phyloP scores from a whole-genome alignment of 1,140 invertebrate species.

The Drosophila sp. region DNA sequence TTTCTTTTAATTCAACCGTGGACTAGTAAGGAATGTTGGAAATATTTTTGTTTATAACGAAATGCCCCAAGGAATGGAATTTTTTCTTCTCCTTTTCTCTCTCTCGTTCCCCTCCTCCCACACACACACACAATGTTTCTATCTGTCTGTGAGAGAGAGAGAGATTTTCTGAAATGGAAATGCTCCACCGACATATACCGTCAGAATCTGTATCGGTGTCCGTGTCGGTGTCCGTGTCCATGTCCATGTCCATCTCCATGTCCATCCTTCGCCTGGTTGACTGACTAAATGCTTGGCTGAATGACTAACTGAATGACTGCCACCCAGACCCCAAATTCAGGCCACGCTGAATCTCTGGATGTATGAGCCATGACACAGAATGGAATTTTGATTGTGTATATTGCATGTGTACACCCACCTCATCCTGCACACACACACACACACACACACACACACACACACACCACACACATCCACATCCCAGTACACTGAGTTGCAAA shows the following conservation, averaged over 20 bases:
- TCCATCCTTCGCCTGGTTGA: conserved; percentile 40
- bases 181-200: conserved; percentile 18
- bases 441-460: conserved; percentile 4
- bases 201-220: not conserved
- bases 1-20: conserved; percentile 23
- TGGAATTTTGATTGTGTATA: conserved; percentile 65
- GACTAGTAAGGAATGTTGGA: conserved; percentile 44
- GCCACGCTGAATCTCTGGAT: conserved; percentile 24
- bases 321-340: conserved; percentile 4
- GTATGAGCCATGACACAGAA: conserved; percentile 54
- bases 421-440: conserved; percentile 19
- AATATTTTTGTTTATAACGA: conserved; percentile 55
- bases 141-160: conserved; percentile 21
- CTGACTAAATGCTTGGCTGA: conserved; percentile 61
- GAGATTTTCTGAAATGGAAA: conserved; percentile 36
- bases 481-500: not conserved
- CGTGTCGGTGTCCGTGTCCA: not conserved
- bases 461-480: not conserved
- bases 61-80: conserved; percentile 46
- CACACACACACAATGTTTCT: conserved; percentile 11
- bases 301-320: conserved; percentile 58
- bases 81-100: conserved; percentile 32
- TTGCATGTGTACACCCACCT: conserved; percentile 35
- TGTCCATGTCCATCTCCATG: conserved; percentile 4
- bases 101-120: conserved; percentile 31